phyloP scores from a whole-genome alignment of 2,113 vertebrate genomes.

The Pogona vitticeps region DNA sequence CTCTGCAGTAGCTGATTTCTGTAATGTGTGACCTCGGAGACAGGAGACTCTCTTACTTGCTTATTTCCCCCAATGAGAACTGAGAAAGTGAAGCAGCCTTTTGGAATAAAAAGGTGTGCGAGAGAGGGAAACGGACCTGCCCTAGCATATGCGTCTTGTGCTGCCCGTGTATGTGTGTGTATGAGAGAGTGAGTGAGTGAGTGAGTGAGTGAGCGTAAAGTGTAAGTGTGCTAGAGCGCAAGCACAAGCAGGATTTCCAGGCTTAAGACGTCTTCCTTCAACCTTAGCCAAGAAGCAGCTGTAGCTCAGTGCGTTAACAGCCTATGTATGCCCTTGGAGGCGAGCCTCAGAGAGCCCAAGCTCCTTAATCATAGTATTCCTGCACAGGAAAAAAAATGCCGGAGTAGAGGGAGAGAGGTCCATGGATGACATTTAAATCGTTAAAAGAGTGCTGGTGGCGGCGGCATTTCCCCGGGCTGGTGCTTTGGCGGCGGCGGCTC shows the following conservation, averaged over 20 bases:
- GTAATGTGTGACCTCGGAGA: constrained; percentile 60
- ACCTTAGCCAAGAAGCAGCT: constrained; percentile 79
- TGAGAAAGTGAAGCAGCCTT: constrained; percentile 59
- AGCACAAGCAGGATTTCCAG: constrained; percentile 68
- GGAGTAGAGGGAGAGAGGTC: constrained; percentile 39
- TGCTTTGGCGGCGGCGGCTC: constrained; percentile 11
- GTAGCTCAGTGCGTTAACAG: constrained; percentile 78
- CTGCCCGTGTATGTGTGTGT: constrained; percentile 44
- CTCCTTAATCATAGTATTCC: constrained; percentile 64
- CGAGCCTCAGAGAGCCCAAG: constrained; percentile 69
- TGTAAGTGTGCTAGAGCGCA: constrained; percentile 27
- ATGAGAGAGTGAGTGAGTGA: too few species aligned
- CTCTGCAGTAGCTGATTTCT: constrained; percentile 52
- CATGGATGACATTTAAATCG: constrained; percentile 34
- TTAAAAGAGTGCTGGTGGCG: constrained; percentile 10
- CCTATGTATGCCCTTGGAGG: constrained; percentile 80
- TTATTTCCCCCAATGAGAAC: constrained; percentile 73
- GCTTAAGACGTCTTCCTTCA: constrained; percentile 72
- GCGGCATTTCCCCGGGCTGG: constrained; percentile 24
- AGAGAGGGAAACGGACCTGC: constrained; percentile 46
- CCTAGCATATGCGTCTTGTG: constrained; percentile 60
- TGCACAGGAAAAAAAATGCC: constrained; percentile 49
- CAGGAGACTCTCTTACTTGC: constrained; percentile 67
- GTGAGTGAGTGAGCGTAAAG: too few species aligned
- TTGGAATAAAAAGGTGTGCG: constrained; percentile 20